These are phyloP conservation scores for Ceraclea dissimilis DNA, from an alignment of 2,888 invertebrate genomes.

Conservation along the genomic window DNA sequence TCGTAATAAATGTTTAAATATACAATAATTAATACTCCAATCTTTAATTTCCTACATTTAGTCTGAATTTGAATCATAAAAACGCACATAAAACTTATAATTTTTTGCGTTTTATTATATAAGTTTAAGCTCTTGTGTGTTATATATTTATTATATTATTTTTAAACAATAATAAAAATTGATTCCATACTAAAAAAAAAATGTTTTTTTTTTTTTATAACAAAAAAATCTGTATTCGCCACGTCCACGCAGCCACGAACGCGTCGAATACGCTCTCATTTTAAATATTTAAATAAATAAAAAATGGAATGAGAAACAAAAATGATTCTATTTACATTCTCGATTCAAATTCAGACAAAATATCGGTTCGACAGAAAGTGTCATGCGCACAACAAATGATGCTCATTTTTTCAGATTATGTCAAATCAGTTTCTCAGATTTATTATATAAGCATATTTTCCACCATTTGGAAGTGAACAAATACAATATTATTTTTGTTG, in stretches of 20 bases:
- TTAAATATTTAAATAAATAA: too few relatives aligned
- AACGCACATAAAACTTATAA: too few relatives aligned
- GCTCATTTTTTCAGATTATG: not conserved
- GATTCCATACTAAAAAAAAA: not conserved
- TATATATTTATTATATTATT: not conserved
- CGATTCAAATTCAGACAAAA: too few relatives aligned
- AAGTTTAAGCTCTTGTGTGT: not conserved
- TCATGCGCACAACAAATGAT: too few relatives aligned
- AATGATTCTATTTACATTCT: too few relatives aligned
- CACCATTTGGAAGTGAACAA: too few relatives aligned
- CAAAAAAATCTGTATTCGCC: not conserved
- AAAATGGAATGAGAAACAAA: too few relatives aligned
- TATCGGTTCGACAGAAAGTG: too few relatives aligned
- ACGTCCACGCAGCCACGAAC: not conserved
- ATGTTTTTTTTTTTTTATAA: not conserved
- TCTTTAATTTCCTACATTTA: constrained; percentile 28
- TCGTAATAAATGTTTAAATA: constrained; percentile 43
- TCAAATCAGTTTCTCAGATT: not conserved
- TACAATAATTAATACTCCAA: constrained; percentile 46
- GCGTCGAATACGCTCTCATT: not conserved
- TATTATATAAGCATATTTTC: not conserved
- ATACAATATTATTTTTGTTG: too few relatives aligned
- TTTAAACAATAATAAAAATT: not conserved
- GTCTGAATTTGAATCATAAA: too few relatives aligned
- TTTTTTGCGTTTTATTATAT: too few relatives aligned